Evolutionary conservation across 2,113 vertebrate genomes (phyloP).

Genomic region (Mionectes macconnelli): DNA sequence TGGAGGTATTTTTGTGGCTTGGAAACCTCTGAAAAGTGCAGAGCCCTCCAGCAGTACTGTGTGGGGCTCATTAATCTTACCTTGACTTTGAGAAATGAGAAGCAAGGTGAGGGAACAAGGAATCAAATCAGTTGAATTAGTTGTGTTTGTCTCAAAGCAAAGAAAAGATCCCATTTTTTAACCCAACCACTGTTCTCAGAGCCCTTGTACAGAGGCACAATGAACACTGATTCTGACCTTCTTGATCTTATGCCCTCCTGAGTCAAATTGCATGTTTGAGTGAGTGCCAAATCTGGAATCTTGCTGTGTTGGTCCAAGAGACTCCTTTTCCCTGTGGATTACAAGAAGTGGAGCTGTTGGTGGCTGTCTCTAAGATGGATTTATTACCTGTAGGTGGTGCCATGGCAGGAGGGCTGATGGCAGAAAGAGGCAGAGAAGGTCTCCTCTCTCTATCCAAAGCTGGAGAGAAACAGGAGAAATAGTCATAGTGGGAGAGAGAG

Average conservation of each 20-base stretch:
- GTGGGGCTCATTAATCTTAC: conserved; percentile 34
- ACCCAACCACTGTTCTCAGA: neutral
- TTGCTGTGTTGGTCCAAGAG: neutral
- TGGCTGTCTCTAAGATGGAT: neutral
- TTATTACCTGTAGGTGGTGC: neutral
- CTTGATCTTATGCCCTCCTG: neutral
- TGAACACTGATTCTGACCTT: neutral
- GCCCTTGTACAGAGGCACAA: neutral
- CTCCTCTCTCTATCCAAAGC: neutral
- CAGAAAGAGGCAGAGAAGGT: neutral
- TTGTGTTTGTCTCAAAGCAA: neutral
- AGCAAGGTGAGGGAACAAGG: neutral
- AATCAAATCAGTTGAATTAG: neutral
- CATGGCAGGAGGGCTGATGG: neutral
- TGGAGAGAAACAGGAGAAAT: neutral
- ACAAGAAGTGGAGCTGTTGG: accelerated
- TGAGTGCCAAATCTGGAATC: neutral
- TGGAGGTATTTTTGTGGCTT: conserved; percentile 8
- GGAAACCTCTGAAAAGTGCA: neutral
- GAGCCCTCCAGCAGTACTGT: neutral
- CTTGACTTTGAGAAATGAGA: conserved; percentile 53
- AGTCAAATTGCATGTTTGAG: neutral
- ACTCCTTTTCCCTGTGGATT: neutral
- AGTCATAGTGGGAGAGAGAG: neutral
- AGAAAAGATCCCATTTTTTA: neutral